Base-by-base conservation (phyloP, 2,797 vertebrate species). In the Macrochelys suwanniensis region DNA sequence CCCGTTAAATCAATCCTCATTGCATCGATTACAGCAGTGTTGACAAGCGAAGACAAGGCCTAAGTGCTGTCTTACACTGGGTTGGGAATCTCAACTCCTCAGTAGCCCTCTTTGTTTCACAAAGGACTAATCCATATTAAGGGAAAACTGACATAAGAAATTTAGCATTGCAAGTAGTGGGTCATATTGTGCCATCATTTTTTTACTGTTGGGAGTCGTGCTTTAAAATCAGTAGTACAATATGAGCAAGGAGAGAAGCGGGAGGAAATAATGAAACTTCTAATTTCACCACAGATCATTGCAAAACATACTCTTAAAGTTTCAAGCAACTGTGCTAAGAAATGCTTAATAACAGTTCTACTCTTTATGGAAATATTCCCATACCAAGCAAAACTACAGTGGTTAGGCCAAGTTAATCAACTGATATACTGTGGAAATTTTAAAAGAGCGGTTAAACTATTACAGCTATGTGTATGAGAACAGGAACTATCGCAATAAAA, bases 191-290 rank as follows among this genome's bases (percentile, higher is more conserved):
- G 33, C 65, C 21, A 68, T 3, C 76, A 5, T 17, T 92, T 89
- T 37, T 76, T 93, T 94, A 57, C 33, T 54, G 2, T n/a, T 6
- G 15, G 17, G 15, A 85, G 42, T 94, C 78, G 25, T 4, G 11
- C 3, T 88, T 31, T 45, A 80, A 2, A 2, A 82, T 91, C 88
- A 21, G 5, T 81, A n/a, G 51, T 4, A 37, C 9, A 74, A 25
- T 61, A 50, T 6, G 31, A 77, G 85, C 12, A 1, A 45, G 7
- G 17, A 91, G 26, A 78, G 85, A 56, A 85, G 5, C 11, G 78
- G 16, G 89, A 17, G 16, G 59, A 94, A 91, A 74, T 61, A 91
- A 77, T 16, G 3, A 89, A 71, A 31, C 31, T 87, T 56, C 89
- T 82, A 89, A 94, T 61, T 87, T 88, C 47, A 85, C 16, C 7